phyloP scores from a whole-genome alignment of 2,113 vertebrate genomes.

The Eleginops maclovinus region DNA sequence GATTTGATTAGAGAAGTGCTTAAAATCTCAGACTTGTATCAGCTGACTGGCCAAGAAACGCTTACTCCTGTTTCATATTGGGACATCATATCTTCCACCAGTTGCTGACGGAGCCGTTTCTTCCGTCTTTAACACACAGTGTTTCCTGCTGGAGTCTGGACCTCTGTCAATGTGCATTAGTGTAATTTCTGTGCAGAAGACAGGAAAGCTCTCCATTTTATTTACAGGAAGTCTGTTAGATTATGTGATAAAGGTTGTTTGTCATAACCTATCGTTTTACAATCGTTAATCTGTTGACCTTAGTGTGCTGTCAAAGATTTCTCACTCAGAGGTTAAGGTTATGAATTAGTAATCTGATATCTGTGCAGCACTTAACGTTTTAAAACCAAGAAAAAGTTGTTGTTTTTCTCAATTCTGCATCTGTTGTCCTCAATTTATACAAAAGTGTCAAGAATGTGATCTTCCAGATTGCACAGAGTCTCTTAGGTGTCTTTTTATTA shows the following conservation, averaged over 20 bases:
- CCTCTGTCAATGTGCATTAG: neutral
- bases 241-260: slow-evolving; percentile 5
- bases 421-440: neutral
- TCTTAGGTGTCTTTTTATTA: neutral
- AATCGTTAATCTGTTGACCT: neutral
- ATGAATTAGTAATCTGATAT: neutral
- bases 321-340: neutral
- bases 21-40: slow-evolving; percentile 10
- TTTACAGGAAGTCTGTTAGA: neutral
- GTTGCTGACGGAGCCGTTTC: neutral
- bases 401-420: neutral
- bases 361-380: neutral
- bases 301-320: neutral
- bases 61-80: neutral
- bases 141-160: neutral
- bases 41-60: slow-evolving; percentile 10
- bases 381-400: neutral
- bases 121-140: neutral
- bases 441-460: neutral
- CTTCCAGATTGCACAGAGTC: neutral
- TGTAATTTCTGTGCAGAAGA: neutral
- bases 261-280: too few species aligned
- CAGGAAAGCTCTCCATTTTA: neutral
- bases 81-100: neutral
- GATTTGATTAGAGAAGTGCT: neutral